Evolutionary conservation across 2,888 invertebrate species (phyloP).

Genomic region (Rotaria socialis): DNA sequence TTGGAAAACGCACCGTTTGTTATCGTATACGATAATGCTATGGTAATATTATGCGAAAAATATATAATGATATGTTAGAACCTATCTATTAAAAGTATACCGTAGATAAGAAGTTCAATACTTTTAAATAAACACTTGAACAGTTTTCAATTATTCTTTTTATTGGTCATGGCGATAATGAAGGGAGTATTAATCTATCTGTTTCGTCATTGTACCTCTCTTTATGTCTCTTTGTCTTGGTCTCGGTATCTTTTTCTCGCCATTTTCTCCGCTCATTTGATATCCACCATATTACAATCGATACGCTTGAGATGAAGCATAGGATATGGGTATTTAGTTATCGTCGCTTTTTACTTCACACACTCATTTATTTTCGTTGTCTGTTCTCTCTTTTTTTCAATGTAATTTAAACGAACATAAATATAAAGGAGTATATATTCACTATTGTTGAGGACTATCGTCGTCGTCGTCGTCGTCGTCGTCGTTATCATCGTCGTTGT

Average conservation of each 20-base stretch:
- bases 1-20: too few species aligned
- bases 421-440: not conserved
- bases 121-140: not conserved
- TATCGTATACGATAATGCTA: too few species aligned
- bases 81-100: not conserved
- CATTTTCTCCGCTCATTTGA: not conserved
- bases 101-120: not conserved
- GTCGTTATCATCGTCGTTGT: not conserved
- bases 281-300: not conserved
- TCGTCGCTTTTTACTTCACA: not conserved
- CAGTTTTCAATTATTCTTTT: not conserved
- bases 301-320: slow-evolving; percentile 12
- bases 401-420: not conserved
- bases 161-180: not conserved
- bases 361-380: not conserved
- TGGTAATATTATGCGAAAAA: too few species aligned
- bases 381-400: not conserved
- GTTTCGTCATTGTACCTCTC: not conserved
- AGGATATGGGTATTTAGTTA: not conserved
- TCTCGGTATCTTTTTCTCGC: not conserved
- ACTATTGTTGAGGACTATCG: not conserved
- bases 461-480: not conserved
- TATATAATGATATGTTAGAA: too few species aligned
- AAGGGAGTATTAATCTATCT: not conserved
- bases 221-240: not conserved